Conservation (phyloP, 2,797 vertebrate genomes). For the Halcyon chelicuti region DNA sequence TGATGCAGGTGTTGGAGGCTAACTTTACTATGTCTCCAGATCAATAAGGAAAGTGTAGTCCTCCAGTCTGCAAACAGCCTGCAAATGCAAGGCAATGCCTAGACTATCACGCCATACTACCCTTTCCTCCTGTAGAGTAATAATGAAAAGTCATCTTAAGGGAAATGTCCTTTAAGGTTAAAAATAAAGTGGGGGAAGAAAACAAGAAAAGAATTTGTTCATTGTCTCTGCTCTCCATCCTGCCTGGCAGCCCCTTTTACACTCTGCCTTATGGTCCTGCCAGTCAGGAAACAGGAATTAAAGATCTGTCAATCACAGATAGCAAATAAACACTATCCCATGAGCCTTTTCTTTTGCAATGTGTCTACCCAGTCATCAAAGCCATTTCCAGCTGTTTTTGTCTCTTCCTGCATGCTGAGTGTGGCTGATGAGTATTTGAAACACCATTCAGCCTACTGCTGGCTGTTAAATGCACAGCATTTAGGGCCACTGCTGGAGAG, state of each 20-base stretch:
- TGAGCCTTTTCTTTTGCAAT: neutral
- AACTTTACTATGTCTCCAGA: neutral
- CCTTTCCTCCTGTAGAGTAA: neutral
- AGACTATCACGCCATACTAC: neutral
- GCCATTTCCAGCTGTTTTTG: constrained; percentile 1
- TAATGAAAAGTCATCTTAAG: neutral
- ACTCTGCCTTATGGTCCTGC: neutral
- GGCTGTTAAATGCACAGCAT: rapidly evolving
- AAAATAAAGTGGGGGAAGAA: constrained; percentile 46
- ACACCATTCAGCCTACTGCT: neutral
- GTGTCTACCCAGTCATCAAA: neutral
- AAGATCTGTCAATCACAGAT: constrained; percentile 59
- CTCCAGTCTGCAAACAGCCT: neutral
- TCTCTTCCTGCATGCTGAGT: neutral
- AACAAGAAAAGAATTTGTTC: constrained; percentile 22
- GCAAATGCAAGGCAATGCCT: neutral
- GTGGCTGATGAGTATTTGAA: neutral
- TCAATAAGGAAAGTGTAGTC: neutral
- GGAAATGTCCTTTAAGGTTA: constrained; percentile 27
- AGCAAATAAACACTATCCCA: neutral
- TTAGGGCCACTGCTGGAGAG: neutral
- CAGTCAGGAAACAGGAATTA: constrained; percentile 57
- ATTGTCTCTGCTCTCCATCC: constrained; percentile 29
- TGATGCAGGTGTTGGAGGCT: neutral
- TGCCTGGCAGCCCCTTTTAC: neutral